Percentiles rank a stretch among this genome's conserved stretches.
These are phyloP conservation scores for Syrista parreyssii DNA, from an alignment of 2,888 invertebrate genomes.

Conservation along the genomic window DNA sequence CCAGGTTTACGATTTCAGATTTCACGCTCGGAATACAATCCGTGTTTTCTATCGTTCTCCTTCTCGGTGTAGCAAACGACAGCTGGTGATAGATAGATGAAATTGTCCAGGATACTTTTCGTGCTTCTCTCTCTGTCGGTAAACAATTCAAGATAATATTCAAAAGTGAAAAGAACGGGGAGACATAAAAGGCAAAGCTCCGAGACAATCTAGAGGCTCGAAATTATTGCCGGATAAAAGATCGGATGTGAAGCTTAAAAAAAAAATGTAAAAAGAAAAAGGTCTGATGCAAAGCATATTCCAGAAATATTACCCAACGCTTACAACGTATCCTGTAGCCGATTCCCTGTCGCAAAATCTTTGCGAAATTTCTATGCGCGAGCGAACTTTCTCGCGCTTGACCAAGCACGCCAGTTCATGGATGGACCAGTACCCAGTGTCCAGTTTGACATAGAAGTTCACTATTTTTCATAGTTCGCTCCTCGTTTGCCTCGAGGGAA, in stretches of 20 bases:
- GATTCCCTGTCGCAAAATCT: slow-evolving; percentile 3
- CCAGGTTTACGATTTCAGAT: neutral
- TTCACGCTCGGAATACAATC: neutral
- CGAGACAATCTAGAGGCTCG: slow-evolving; percentile 9
- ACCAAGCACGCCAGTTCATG: slow-evolving; percentile 6
- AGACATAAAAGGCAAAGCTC: neutral
- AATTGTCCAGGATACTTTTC: neutral
- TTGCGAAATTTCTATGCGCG: slow-evolving; percentile 34
- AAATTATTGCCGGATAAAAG: no score
- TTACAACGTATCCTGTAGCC: slow-evolving; percentile 18
- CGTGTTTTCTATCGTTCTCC: neutral
- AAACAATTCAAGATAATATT: neutral
- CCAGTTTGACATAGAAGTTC: neutral
- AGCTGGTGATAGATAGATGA: neutral
- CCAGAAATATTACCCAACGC: slow-evolving; percentile 11
- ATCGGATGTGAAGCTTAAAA: no score
- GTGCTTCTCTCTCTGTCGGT: neutral
- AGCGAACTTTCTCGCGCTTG: slow-evolving; percentile 32
- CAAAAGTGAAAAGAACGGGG: no score
- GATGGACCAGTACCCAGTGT: neutral
- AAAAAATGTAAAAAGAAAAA: neutral
- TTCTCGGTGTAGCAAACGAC: neutral
- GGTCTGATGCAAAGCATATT: slow-evolving; percentile 2
- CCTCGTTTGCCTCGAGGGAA: neutral
- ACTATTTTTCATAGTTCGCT: neutral